Evolutionary conservation across 2,113 vertebrate species (phyloP), one percentile per base, ranked within the genome.

Genomic region (Aspiorhynchus laticeps): DNA sequence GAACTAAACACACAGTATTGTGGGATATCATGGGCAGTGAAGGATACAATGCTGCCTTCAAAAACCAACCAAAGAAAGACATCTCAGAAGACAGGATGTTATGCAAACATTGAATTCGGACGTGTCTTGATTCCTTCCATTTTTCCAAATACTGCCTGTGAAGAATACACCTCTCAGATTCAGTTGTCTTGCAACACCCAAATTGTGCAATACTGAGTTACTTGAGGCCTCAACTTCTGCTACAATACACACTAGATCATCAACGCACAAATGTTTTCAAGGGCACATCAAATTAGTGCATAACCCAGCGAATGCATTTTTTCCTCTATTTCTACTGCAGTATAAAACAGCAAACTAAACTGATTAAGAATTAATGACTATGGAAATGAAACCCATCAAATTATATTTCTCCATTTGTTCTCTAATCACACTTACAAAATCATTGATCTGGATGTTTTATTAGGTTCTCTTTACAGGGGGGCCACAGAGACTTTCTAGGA

Each of bases 21-120:
- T 78, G 46, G 43, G 75, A 53, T 53, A 21, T 53, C 46, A 78
- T 78, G 75, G 46, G 75, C 43, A 78, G 28, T 53, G 75, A 53
- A 78, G 75, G 75, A 53, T 53, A 53, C 17, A 53, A 78, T 78
- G 46, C 48, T 53, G 17, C 17, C 41, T 78, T 48, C 76, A 51
- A 53, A 53, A 53, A 53, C 26, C 28, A 78, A 31, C 43, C 76
- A 53, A 8, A 77, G 28, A 9, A 53, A 78, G 26, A 33, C 43
- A 33, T 78, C n/a, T 78, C 17, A 33, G 26, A 53, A 78, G 75
- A 78, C 46, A 78, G 8, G 14, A 78, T 53, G 28, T 33, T 51
- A 53, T 78, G 46, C 76, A 76, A 48, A 78, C 46, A 31, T 6
- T 78, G 15, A 17, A 33, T 53, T 10, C 4, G 8, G 15, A 53